A percentile compares a stretch with the other conserved stretches of the same genome.
These are phyloP conservation scores for Delia radicum DNA, from an alignment of 1,140 invertebrate species.

Conservation along the genomic window DNA sequence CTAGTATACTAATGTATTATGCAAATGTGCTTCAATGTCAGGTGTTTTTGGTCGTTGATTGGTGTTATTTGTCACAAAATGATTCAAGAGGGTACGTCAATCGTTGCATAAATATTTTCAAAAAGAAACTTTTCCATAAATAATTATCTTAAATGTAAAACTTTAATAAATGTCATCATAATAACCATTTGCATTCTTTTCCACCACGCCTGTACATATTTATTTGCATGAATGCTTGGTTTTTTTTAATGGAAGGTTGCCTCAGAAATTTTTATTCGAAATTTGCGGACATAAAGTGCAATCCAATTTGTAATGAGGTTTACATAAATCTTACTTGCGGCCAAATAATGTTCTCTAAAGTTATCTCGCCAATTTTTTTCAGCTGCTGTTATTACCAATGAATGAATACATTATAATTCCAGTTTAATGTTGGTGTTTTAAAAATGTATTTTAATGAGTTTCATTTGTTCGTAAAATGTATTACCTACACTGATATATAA, in stretches of 20 bases:
- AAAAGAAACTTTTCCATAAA: no score
- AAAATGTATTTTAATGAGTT: background rate
- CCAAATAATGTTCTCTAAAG: constrained; percentile 16
- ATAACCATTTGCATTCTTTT: no score
- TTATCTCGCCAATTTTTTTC: background rate
- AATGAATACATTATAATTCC: background rate
- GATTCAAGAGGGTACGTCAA: no score
- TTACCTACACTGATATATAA: no score
- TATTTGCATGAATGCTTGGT: background rate
- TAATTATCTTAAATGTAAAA: no score
- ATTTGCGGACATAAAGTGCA: constrained; percentile 26
- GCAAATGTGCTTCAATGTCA: no score
- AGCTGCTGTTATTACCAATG: background rate
- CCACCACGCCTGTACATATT: no score
- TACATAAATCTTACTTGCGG: constrained; percentile 26
- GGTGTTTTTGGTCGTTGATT: no score
- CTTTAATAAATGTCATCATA: no score
- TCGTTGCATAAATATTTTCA: no score
- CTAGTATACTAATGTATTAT: no score
- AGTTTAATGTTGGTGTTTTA: background rate
- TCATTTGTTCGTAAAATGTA: background rate
- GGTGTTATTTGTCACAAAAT: no score
- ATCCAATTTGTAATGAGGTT: constrained; percentile 30
- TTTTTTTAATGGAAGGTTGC: background rate
- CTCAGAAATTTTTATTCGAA: background rate